Conservation (phyloP, 2,888 invertebrate species). For the Volucella inflata region DNA sequence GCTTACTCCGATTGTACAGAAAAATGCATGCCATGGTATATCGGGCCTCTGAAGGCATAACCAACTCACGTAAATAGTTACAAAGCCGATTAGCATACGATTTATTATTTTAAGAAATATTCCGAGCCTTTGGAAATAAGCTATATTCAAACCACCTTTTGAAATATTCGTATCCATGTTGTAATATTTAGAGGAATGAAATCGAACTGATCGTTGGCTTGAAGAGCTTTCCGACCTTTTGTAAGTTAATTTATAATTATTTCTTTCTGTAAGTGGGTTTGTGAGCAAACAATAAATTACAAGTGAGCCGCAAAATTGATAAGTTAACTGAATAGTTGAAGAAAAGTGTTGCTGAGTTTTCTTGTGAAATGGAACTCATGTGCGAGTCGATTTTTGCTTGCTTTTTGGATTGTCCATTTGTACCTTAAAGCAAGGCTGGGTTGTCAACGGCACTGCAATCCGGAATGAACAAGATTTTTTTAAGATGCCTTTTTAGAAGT, state of each 20-base stretch:
- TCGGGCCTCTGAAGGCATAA: slow-evolving; percentile 72
- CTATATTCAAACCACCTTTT: background rate
- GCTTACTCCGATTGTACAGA: slow-evolving; percentile 78
- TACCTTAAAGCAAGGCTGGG: too few species aligned
- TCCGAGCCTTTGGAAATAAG: slow-evolving; percentile 73
- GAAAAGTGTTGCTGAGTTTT: slow-evolving; percentile 3
- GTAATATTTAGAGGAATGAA: background rate
- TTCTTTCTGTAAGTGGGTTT: slow-evolving; percentile 10
- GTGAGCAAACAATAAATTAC: slow-evolving; percentile 14
- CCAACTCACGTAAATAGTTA: slow-evolving; percentile 77
- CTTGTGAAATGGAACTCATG: background rate
- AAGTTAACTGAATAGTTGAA: too few species aligned
- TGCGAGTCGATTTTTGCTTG: background rate
- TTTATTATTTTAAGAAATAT: slow-evolving; percentile 76
- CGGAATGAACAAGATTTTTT: too few species aligned
- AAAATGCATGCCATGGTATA: slow-evolving; percentile 77
- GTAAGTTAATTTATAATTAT: slow-evolving; percentile 22
- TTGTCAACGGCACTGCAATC: too few species aligned
- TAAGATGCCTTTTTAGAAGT: too few species aligned
- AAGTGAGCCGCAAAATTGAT: slow-evolving; percentile 1
- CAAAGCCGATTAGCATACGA: slow-evolving; percentile 78
- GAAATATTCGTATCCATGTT: slow-evolving; percentile 4
- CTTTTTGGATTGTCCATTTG: too few species aligned
- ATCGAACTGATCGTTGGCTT: background rate
- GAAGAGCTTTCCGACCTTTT: background rate